Conservation (phyloP, 2,888 invertebrate genomes). For the Gasteruption jaculator region DNA sequence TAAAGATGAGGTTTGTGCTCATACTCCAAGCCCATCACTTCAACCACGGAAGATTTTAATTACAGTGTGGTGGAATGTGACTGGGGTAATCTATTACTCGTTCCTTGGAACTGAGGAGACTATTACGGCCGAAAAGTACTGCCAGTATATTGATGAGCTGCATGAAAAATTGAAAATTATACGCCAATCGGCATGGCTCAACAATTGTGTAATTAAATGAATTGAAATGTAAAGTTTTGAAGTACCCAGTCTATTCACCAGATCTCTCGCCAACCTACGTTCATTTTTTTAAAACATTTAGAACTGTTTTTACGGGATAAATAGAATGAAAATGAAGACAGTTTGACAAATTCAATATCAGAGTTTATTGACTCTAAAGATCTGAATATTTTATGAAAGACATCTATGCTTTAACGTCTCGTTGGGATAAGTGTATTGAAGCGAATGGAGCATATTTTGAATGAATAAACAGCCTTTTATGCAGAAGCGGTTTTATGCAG, state of each 20-base stretch:
- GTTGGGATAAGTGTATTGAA: neutral
- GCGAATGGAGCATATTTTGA: no score
- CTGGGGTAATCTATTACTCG: constrained; percentile 13
- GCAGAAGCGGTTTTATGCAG: no score
- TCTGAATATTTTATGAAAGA: neutral
- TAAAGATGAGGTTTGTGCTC: constrained; percentile 18
- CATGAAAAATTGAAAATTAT: constrained; percentile 17
- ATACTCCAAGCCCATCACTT: constrained; percentile 14
- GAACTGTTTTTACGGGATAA: constrained; percentile 13
- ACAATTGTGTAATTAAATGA: constrained; percentile 21
- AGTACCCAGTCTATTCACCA: constrained; percentile 19
- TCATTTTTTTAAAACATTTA: constrained; percentile 21
- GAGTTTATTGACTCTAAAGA: constrained; percentile 1
- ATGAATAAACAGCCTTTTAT: no score
- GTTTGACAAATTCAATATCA: constrained; percentile 6
- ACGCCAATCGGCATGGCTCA: no score
- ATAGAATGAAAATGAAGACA: constrained; percentile 10
- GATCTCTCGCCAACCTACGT: constrained; percentile 17
- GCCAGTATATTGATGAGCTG: constrained; percentile 23
- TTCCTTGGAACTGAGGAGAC: constrained; percentile 18
- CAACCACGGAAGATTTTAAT: constrained; percentile 21
- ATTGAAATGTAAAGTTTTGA: constrained; percentile 16
- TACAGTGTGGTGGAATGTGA: constrained; percentile 19
- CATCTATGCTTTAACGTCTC: constrained; percentile 1
- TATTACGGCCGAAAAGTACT: constrained; percentile 23